Base-by-base conservation (phyloP, 1,140 invertebrate genomes). In the Sitophilus oryzae region DNA sequence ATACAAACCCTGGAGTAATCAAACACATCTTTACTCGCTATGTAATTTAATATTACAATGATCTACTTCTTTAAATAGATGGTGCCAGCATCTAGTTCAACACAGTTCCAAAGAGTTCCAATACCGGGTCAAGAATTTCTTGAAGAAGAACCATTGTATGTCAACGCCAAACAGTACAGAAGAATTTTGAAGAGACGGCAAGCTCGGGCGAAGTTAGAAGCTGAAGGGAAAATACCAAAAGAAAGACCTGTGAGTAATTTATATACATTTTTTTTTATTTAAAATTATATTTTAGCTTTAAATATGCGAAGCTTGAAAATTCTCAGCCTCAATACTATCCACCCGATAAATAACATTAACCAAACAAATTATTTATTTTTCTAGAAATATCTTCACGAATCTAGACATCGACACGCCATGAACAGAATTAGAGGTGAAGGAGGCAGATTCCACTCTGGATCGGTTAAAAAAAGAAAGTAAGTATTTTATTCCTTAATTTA, bases 361-460 rank as follows among this genome's bases (percentile, higher is more conserved):
- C 6, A n/a, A 8, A 20, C n/a, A 20, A n/a, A 36, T 14, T n/a
- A 23, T 25, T n/a, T 1, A 22, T 23, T 66, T 61, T 78, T 82
- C 25, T 72, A 95, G 87, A 98, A 98, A 92, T 99, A 98, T 71
- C 78, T 98, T n/a, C 96, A 99, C 65, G 96, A 98, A 76, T 98
- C 95, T 8, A 77, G 96, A 51, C 96, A 99, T 76, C 79, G 89
- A 63, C 96, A 99, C 71, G 96, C 96, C 0, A 93, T 98, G 90
- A 99, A 98, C 72, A 80, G 96, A 68, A 88, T 94, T 64, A 78
- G 96, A 52, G 96, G 96, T 4, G 93, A 96, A 76, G 96, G 96
- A 42, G 96, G 96, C 1, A 78, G 96, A 51, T 99, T 99, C 66
- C 89, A 93, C 71, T 90, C 91, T 16, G 84, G 84, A 19, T 81